A percentile compares a stretch with the other conserved stretches of the same genome.
Conservation (phyloP, 2,113 vertebrate species). For the Ptyas mucosa region DNA sequence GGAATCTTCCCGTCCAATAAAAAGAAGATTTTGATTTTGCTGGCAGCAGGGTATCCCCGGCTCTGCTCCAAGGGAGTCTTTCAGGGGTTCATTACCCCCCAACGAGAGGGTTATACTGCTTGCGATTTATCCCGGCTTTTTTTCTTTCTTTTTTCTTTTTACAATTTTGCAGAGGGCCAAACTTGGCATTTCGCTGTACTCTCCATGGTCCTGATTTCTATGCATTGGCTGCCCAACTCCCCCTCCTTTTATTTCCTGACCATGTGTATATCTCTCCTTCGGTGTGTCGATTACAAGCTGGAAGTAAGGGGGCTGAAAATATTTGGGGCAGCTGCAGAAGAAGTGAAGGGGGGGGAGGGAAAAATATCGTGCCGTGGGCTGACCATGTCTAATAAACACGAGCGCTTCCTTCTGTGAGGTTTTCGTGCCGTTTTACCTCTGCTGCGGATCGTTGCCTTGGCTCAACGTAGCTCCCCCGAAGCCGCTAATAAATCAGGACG, state of each 20-base stretch:
- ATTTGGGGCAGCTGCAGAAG: background rate
- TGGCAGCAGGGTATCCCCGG: background rate
- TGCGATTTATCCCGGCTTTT: background rate
- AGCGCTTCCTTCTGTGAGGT: background rate
- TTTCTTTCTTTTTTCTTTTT: no score
- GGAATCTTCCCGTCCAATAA: slow-evolving; percentile 41
- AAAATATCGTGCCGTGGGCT: background rate
- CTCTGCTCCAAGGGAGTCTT: rapidly evolving
- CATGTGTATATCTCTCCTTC: background rate
- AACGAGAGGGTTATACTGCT: background rate
- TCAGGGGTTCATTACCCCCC: background rate
- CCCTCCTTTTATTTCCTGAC: background rate
- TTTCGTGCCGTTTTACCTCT: background rate
- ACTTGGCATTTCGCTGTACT: background rate
- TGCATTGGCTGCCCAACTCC: background rate
- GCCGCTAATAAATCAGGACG: no score
- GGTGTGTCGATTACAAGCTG: background rate
- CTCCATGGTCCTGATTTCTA: background rate
- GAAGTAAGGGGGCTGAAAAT: background rate
- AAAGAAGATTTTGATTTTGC: slow-evolving; percentile 36
- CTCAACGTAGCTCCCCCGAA: no score
- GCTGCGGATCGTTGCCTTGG: background rate
- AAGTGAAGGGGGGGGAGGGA: no score
- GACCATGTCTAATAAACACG: background rate
- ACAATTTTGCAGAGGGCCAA: background rate